Base-by-base conservation (phyloP, 2,888 invertebrate genomes). In the Lasius platythorax region DNA sequence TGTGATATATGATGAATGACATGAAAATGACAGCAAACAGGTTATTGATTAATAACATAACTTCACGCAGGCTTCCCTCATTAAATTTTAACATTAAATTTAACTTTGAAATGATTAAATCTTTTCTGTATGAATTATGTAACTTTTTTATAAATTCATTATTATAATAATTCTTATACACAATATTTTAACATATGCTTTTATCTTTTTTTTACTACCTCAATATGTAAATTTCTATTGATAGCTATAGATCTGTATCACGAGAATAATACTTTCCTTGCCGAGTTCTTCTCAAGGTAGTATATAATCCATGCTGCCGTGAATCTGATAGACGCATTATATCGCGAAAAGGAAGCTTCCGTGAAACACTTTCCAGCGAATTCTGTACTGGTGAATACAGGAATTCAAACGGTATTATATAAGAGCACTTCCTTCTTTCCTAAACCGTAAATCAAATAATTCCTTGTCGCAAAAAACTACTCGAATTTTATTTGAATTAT, bases 341-440 rank as follows among this genome's bases (percentile, higher is more conserved):
- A 23, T 23, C 70, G 64, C 74, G 70, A 37, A 43, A 37, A 43
- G 73, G 85, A 87, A 83, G 85, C 89, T 90, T 90, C 90, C 90
- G 90, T 63, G 83, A 87, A 63, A 83, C 78, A 88, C 88, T 87
- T 90, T 90, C 87, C 89, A 89, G 88, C 86, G 86, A 81, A 70
- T 87, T 87, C 85, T 64, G 56, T 85, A 70, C 75, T 61, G 64
- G 30, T 73, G 85, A 83, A 84, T 56, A 78, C 23, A 64, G 83
- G 82, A 85, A 85, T 86, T 86, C 79, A 70, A 90, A 90, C 85
- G 87, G 83, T 75, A 86, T 90, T 86, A 86, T 86, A 15, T 18
- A 83, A 82, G 58, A 73, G 74, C 84, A 78, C 43, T 85, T 85
- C 73, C 88, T 58, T 83, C 75, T 82, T 90, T 87, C 86, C 83